Percentiles rank a stretch among this genome's conserved stretches.
Evolutionary conservation across 2,797 vertebrate genomes (phyloP).

Genomic region (Xiphophorus birchmanni): DNA sequence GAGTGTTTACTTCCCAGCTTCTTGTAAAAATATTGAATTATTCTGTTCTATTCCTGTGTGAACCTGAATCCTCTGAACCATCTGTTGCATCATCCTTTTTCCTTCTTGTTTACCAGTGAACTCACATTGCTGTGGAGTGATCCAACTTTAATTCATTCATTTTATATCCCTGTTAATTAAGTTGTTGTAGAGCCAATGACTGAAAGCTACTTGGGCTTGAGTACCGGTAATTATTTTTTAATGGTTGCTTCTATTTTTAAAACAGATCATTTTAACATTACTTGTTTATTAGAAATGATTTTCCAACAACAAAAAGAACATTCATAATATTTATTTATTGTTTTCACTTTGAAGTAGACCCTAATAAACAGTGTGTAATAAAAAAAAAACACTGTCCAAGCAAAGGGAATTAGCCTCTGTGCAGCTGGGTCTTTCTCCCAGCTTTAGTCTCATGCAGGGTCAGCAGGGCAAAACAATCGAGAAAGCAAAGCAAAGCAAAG

Average conservation of each 20-base stretch:
- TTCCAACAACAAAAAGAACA: background rate
- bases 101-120: background rate
- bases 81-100: background rate
- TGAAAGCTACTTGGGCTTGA: conserved; percentile 45
- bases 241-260: conserved; percentile 38
- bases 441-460: conserved; percentile 38
- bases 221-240: conserved; percentile 13
- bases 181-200: conserved; percentile 32
- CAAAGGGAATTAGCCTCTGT: conserved; percentile 40
- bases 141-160: conserved; percentile 18
- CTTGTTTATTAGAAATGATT: conserved; percentile 1
- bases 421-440: conserved; percentile 29
- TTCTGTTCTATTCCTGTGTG: background rate
- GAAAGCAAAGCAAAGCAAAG: conserved; percentile 39
- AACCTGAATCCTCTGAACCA: background rate
- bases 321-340: background rate
- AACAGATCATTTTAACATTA: conserved; percentile 55
- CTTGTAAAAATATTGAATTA: background rate
- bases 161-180: conserved; percentile 38
- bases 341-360: background rate
- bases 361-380: background rate
- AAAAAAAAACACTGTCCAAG: background rate
- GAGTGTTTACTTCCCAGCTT: background rate
- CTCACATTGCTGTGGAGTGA: background rate
- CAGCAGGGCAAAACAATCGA: conserved; percentile 42